phyloP scores from a whole-genome alignment of 2,113 vertebrate genomes.

The Sturnus vulgaris region DNA sequence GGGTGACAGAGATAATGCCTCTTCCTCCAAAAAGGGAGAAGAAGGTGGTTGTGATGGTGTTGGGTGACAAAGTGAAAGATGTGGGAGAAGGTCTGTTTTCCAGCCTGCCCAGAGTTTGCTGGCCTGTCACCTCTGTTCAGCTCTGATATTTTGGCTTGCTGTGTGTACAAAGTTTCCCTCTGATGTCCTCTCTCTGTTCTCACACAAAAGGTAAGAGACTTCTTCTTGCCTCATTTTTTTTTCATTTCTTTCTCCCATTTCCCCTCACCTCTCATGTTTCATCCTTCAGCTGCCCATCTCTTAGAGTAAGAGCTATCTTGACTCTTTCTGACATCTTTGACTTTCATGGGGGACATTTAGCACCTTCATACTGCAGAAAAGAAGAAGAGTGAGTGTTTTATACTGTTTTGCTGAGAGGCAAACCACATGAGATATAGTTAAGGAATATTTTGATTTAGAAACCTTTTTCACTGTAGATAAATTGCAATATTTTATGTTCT shows the following conservation, averaged over 20 bases:
- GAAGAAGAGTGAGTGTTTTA: not conserved
- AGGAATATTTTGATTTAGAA: not conserved
- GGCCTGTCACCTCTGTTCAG: not conserved
- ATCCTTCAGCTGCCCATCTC: not conserved
- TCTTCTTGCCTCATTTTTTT: not conserved
- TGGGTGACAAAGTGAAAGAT: not conserved
- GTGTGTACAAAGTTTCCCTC: not conserved
- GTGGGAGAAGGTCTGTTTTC: not conserved
- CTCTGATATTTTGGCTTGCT: not conserved
- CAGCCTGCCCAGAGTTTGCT: not conserved
- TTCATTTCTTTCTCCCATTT: not conserved
- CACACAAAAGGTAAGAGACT: not conserved
- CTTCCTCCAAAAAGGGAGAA: not conserved
- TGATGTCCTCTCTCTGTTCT: not conserved
- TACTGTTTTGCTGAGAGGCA: not conserved
- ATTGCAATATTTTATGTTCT: not conserved
- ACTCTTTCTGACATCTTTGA: not conserved
- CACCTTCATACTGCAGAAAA: not conserved
- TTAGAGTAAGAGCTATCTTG: not conserved
- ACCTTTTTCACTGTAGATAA: not conserved
- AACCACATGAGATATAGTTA: not conserved
- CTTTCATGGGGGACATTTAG: not conserved
- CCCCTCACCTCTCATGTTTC: not conserved
- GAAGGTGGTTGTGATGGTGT: not conserved
- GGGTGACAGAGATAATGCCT: not conserved